Percentiles rank a stretch among this genome's conserved stretches.
Conservation (phyloP, 2,797 vertebrate genomes). For the Trichosurus vulpecula region DNA sequence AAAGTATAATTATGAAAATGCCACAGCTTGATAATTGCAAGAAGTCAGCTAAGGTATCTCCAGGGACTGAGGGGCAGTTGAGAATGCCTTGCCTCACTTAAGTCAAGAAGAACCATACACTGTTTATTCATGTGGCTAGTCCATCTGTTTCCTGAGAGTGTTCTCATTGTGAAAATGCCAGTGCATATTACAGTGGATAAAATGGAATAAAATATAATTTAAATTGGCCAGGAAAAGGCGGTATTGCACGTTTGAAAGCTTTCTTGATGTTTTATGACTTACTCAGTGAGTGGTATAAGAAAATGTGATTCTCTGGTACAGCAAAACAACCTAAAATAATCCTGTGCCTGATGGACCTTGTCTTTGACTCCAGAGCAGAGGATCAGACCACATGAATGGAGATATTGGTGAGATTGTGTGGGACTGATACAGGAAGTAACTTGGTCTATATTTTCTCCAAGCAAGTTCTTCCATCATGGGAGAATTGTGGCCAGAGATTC, state of each 20-base stretch:
- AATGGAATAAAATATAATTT: constrained; percentile 38
- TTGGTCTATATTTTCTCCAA: constrained; percentile 56
- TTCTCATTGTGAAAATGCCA: constrained; percentile 63
- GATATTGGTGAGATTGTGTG: constrained; percentile 64
- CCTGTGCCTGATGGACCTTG: constrained; percentile 57
- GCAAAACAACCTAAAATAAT: constrained; percentile 47
- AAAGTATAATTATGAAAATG: constrained; percentile 52
- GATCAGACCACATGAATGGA: constrained; percentile 60
- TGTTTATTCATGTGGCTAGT: constrained; percentile 61
- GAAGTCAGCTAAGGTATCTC: constrained; percentile 33
- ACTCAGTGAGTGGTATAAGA: constrained; percentile 58
- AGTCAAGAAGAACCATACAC: constrained; percentile 61
- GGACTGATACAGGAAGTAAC: constrained; percentile 62
- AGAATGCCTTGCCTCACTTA: constrained; percentile 50
- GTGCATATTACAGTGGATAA: constrained; percentile 52
- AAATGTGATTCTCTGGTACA: background rate
- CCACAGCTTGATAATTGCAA: constrained; percentile 37
- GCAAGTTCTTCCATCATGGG: constrained; percentile 64
- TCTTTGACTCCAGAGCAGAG: constrained; percentile 38
- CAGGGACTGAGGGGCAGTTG: constrained; percentile 1
- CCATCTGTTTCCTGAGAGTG: constrained; percentile 62
- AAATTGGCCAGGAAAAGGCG: constrained; percentile 38
- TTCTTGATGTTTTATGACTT: constrained; percentile 46
- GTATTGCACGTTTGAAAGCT: constrained; percentile 41
- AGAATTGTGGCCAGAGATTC: constrained; percentile 64